phyloP scores from a whole-genome alignment of 2,888 invertebrate genomes.

The Spisula solida region DNA sequence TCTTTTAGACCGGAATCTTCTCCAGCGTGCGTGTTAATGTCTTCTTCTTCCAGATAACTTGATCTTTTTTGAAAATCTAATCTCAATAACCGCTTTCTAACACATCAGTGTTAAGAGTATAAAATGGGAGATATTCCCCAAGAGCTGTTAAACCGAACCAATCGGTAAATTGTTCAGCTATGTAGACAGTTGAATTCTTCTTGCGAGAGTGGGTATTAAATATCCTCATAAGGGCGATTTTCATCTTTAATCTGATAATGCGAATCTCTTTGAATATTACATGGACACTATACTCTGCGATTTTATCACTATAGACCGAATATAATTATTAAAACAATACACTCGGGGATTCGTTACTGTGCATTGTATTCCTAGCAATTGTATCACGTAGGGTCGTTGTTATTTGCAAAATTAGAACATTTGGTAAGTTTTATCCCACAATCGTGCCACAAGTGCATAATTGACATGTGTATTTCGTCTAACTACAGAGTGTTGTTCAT shows the following conservation, averaged over 20 bases:
- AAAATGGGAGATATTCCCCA: not conserved
- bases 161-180: not conserved
- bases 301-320: conserved; percentile 16
- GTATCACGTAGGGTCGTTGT: not conserved
- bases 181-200: not conserved
- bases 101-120: not conserved
- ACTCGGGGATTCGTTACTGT: not conserved
- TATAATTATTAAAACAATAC: not conserved
- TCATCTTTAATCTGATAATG: not conserved
- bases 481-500: too few species aligned
- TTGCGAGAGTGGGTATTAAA: not conserved
- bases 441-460: too few species aligned
- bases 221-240: conserved; percentile 12
- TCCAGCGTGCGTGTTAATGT: not conserved
- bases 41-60: not conserved
- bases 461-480: too few species aligned
- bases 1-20: not conserved
- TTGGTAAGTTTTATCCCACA: too few species aligned
- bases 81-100: conserved; percentile 1
- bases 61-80: not conserved
- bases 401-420: too few species aligned
- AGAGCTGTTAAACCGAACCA: not conserved
- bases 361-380: not conserved
- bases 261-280: not conserved
- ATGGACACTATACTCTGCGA: not conserved